These are phyloP conservation scores for Polyploca ridens DNA, from an alignment of 2,888 invertebrate genomes.

Conservation along the genomic window DNA sequence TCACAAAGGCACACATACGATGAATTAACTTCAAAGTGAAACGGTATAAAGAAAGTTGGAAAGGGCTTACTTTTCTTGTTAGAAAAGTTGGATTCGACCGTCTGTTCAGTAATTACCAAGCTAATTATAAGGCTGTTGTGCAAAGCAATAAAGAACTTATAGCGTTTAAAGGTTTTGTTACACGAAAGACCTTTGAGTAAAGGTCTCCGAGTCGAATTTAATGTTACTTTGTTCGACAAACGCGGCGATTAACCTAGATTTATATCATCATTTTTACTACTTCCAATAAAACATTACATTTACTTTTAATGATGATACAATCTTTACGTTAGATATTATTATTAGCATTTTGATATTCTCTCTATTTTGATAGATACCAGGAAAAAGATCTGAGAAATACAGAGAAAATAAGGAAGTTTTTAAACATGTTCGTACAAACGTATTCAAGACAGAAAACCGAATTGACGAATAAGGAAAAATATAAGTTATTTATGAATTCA, in stretches of 20 bases:
- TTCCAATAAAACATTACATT: constrained; percentile 10
- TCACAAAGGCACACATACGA: neutral
- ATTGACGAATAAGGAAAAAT: no score
- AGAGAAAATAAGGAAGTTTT: no score
- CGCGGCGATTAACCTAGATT: constrained; percentile 45
- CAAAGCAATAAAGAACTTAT: constrained; percentile 12
- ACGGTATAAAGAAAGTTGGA: constrained; percentile 2
- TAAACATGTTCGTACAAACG: no score
- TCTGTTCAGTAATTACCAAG: constrained; percentile 21
- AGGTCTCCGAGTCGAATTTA: constrained; percentile 25
- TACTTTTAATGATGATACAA: constrained; percentile 8
- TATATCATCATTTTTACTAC: constrained; percentile 34
- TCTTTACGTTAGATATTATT: no score
- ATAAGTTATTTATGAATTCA: no score
- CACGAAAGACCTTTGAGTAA: constrained; percentile 30
- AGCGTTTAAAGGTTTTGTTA: constrained; percentile 23
- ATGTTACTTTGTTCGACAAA: constrained; percentile 27
- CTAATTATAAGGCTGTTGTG: constrained; percentile 22
- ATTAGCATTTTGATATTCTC: neutral
- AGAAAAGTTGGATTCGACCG: constrained; percentile 7
- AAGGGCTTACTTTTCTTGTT: neutral
- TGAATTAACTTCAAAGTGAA: neutral
- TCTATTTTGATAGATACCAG: neutral
- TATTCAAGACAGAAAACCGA: no score
- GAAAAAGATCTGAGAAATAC: no score